Evolutionary conservation across 2,113 vertebrate genomes (phyloP).

Genomic region (Coturnix japonica): DNA sequence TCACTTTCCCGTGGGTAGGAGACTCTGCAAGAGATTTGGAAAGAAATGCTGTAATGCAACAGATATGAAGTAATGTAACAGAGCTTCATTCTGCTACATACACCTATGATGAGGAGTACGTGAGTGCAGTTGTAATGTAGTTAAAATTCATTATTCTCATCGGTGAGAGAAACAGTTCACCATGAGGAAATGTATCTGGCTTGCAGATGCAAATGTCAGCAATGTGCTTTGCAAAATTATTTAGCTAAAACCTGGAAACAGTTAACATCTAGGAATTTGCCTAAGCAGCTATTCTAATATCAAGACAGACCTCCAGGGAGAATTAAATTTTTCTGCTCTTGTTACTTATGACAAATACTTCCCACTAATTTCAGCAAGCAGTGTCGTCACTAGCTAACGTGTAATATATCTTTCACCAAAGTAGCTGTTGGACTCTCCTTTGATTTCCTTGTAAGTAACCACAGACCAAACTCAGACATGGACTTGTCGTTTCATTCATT

Average conservation of each 20-base stretch:
- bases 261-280: slow-evolving; percentile 74
- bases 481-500: background rate
- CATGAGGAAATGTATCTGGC: background rate
- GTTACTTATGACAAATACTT: slow-evolving; percentile 72
- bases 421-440: background rate
- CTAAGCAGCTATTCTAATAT: slow-evolving; percentile 72
- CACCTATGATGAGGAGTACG: background rate
- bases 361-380: slow-evolving; percentile 69
- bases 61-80: background rate
- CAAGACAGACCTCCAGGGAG: slow-evolving; percentile 65
- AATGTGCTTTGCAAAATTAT: background rate
- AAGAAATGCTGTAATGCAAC: background rate
- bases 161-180: background rate
- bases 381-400: slow-evolving; percentile 72
- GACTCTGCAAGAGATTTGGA: background rate
- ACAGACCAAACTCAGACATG: background rate
- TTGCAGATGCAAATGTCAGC: background rate
- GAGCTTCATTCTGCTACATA: background rate
- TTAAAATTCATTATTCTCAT: slow-evolving; percentile 52
- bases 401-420: slow-evolving; percentile 69
- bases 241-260: slow-evolving; percentile 59
- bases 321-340: slow-evolving; percentile 66
- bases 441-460: slow-evolving; percentile 20
- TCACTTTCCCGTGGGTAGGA: background rate
- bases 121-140: background rate